Conservation (phyloP, 1,140 invertebrate genomes). For the Apis mellifera region Amel_HAv3.1 CM009937.2:1773001-1773500, state of each 20-base stretch:
- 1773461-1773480: not conserved
- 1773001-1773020: not conserved
- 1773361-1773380: too few relatives aligned
- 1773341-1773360: too few relatives aligned
- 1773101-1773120: not conserved
- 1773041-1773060: not conserved
- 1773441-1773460: not conserved
- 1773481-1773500: too few relatives aligned
- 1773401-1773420: too few relatives aligned
- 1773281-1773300: too few relatives aligned
- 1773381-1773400: too few relatives aligned
- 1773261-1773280: too few relatives aligned
- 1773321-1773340: too few relatives aligned
- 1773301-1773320: too few relatives aligned
- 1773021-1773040: slow-evolving; percentile 2
- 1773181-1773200: not conserved
- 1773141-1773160: not conserved
- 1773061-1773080: slow-evolving; percentile 23
- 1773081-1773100: slow-evolving; percentile 10
- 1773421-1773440: too few relatives aligned
- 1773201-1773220: not conserved
- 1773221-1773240: too few relatives aligned
- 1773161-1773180: not conserved
- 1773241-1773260: too few relatives aligned
- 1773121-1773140: slow-evolving; percentile 12